phyloP scores from a whole-genome alignment of 92 coral and sea anemone genomes.

The Porites lobata region DNA sequence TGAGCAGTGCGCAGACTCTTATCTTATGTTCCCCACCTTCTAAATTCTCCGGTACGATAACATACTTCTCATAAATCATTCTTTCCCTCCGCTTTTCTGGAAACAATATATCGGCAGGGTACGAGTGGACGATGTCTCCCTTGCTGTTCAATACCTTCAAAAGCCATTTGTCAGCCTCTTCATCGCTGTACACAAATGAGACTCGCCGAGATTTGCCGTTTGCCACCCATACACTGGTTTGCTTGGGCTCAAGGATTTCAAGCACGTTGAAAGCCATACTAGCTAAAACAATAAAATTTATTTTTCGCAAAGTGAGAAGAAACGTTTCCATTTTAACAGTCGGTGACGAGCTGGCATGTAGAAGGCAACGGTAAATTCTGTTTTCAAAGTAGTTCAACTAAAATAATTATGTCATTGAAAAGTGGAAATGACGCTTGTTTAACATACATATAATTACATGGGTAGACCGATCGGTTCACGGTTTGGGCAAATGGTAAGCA shows the following conservation, averaged over 20 bases:
- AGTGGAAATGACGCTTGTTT: no score
- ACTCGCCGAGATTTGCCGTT: conserved; percentile 74
- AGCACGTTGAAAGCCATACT: conserved; percentile 2
- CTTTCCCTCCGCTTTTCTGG: conserved; percentile 22
- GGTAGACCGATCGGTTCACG: no score
- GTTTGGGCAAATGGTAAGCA: no score
- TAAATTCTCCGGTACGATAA: conserved; percentile 52
- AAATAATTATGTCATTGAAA: no score
- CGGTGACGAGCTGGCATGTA: background rate
- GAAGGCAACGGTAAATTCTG: no score
- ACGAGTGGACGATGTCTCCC: conserved; percentile 31
- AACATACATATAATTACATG: no score
- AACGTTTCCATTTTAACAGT: background rate
- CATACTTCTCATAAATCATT: conserved; percentile 47
- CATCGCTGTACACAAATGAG: conserved; percentile 52
- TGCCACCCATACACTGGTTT: conserved; percentile 77
- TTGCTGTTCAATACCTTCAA: conserved; percentile 37
- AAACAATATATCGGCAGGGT: conserved; percentile 47
- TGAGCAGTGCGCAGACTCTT: conserved; percentile 59
- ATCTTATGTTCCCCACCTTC: conserved; percentile 60
- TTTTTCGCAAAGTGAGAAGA: background rate
- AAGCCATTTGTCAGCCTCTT: conserved; percentile 66
- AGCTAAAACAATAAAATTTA: background rate
- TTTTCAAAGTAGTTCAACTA: no score
- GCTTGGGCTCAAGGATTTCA: conserved; percentile 61